These are phyloP conservation scores for Tapirus terrestris DNA, from an alignment of 2,113 vertebrate genomes.

Conservation along the genomic window DNA sequence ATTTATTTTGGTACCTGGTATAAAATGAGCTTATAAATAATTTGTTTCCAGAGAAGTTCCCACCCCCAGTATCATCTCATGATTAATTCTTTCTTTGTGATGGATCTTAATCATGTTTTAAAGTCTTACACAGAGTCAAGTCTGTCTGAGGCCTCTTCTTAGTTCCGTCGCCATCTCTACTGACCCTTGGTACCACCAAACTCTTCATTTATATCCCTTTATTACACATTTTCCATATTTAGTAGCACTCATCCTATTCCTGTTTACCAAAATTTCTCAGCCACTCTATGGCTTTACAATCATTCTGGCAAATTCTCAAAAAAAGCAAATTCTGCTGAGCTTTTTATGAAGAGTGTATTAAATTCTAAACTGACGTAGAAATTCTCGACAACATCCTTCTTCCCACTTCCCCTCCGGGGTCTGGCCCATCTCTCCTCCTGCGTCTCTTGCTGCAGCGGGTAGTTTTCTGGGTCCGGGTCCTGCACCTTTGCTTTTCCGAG, in stretches of 20 bases:
- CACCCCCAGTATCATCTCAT: not conserved
- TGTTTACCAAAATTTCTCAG: not conserved
- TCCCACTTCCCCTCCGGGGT: not conserved
- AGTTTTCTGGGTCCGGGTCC: not conserved
- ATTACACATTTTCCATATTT: not conserved
- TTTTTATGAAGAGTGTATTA: not conserved
- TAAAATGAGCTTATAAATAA: not conserved
- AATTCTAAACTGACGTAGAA: not conserved
- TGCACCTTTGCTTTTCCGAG: not conserved
- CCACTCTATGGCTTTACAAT: not conserved
- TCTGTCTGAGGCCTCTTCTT: too few relatives aligned
- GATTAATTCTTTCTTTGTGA: not conserved
- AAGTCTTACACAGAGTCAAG: not conserved
- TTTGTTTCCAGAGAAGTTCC: too few relatives aligned
- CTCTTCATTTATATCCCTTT: not conserved
- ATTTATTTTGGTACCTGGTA: not conserved
- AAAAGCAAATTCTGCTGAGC: not conserved
- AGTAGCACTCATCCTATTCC: not conserved
- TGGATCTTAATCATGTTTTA: not conserved
- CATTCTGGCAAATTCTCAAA: not conserved
- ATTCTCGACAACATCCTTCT: not conserved
- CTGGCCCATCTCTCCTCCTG: not conserved
- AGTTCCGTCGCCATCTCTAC: too few relatives aligned
- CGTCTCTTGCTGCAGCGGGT: not conserved
- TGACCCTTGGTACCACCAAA: not conserved